These are phyloP conservation scores for Tenthredo distinguenda DNA, from an alignment of 2,888 invertebrate species.

Conservation along the genomic window DNA sequence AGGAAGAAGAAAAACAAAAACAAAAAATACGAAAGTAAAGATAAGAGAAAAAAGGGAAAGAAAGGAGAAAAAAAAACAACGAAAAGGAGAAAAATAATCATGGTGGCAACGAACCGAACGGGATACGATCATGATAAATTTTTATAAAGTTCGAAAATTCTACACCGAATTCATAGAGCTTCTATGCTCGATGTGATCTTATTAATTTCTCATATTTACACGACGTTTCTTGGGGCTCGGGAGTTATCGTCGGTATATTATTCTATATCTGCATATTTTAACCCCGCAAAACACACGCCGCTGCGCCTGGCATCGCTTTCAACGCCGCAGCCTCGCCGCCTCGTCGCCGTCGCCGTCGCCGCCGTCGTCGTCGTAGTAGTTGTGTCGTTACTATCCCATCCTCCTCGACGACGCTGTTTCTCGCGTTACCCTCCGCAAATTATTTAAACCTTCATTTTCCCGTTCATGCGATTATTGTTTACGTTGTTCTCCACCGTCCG, in stretches of 20 bases:
- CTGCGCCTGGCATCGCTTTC: conserved; percentile 46
- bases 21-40: neutral
- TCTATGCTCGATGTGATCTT: conserved; percentile 20
- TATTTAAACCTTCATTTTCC: neutral
- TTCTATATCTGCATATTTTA: conserved; percentile 7
- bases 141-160: conserved; percentile 14
- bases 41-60: neutral
- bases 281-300: conserved; percentile 13
- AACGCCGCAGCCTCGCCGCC: conserved; percentile 61
- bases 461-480: neutral
- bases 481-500: neutral
- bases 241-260: conserved; percentile 8
- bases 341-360: conserved; percentile 55
- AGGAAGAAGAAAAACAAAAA: too few species aligned
- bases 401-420: conserved; percentile 43
- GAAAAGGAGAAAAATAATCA: neutral
- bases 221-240: neutral
- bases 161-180: neutral
- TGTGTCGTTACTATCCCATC: conserved; percentile 53
- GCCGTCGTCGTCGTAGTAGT: conserved; percentile 55
- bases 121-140: conserved; percentile 9
- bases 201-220: neutral
- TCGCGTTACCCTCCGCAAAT: neutral
- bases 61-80: neutral
- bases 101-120: conserved; percentile 30